Base-by-base conservation (phyloP, 2,797 vertebrate species). In the Tenualosa ilisha region DNA sequence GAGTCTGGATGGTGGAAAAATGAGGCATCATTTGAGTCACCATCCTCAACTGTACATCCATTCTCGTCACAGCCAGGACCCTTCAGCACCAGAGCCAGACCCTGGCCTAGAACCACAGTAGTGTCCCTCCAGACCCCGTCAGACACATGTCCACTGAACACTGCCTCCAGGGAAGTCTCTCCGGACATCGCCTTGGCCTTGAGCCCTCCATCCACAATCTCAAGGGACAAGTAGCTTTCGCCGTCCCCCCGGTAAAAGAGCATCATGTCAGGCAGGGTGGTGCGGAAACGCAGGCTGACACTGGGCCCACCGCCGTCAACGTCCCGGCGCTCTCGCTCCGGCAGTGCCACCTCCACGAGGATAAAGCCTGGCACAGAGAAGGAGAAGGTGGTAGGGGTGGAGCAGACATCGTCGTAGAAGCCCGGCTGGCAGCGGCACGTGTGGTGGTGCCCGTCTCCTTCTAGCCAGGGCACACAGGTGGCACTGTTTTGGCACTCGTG, bases 321-420 rank as follows among this genome's bases (percentile, higher is more conserved):
- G 0, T 91, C 93, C 82, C 93, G 92, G 24, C 89, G 84, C 61
- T 84, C 92, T 84, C 91, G 89, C 49, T 94, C 93, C 59, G 85
- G 86, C 0, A 88, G 0, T 22, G 88, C 86, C 84, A 95, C 87
- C 84, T 96, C 92, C 82, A 96, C 31, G 68, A 95, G 91, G 82
- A 97, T 90, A 85, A 95, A 96, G 82, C 95, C 95, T 40, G 92
- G 92, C 43, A 92, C 90, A 43, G 90, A 93, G 91, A 99, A 93
- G 22, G 97, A 98, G 91, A 99, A 99, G 0, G 98, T 99, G 7
- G 98, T 99, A 9, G 93, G 93, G 5, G 94, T 97, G 8, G 94
- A 95, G 91, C 98, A 99, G 0, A 90, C 91, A 54, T 95, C 89
- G 75, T 95, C 97, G 0, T 93, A 94, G 91, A 97, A 98, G 17